Percentiles rank a stretch among this genome's conserved stretches.
Evolutionary conservation across 2,797 vertebrate species (phyloP).

Genomic region (Crax fasciolata): DNA sequence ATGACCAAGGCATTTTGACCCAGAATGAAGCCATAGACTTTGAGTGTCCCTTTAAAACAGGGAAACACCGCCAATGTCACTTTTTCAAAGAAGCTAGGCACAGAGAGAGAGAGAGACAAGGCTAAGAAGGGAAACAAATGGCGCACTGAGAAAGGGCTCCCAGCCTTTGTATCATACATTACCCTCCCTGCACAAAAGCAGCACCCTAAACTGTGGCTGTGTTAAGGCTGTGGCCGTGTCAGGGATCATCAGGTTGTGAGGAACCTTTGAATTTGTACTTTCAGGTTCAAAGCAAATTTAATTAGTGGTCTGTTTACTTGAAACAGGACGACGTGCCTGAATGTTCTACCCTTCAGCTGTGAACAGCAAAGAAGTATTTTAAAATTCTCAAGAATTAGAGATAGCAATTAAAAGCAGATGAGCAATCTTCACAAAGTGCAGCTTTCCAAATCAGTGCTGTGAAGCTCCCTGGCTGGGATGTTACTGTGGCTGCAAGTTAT

Average conservation of each 20-base stretch:
- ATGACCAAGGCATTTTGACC: not conserved
- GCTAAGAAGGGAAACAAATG: not conserved
- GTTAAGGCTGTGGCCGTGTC: not conserved
- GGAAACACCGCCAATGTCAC: not conserved
- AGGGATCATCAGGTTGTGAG: not conserved
- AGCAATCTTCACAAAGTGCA: not conserved
- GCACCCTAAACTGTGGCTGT: not conserved
- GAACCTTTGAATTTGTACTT: not conserved
- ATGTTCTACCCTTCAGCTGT: not conserved
- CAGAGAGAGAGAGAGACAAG: not conserved
- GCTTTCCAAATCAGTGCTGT: not conserved
- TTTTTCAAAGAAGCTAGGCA: not conserved
- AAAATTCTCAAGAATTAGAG: not conserved
- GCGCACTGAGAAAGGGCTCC: not conserved
- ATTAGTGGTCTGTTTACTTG: not conserved
- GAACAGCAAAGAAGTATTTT: conserved; percentile 4
- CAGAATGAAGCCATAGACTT: not conserved
- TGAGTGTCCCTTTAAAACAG: not conserved
- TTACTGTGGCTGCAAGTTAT: not conserved
- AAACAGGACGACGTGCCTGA: not conserved
- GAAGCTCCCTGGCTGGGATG: not conserved
- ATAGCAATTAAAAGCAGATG: not conserved
- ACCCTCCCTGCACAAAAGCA: accelerated
- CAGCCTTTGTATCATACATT: not conserved
- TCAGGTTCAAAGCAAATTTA: not conserved